A percentile compares a stretch with the other conserved stretches of the same genome.
phyloP scores from a whole-genome alignment of 1,140 invertebrate species.

The Homarus americanus region DNA sequence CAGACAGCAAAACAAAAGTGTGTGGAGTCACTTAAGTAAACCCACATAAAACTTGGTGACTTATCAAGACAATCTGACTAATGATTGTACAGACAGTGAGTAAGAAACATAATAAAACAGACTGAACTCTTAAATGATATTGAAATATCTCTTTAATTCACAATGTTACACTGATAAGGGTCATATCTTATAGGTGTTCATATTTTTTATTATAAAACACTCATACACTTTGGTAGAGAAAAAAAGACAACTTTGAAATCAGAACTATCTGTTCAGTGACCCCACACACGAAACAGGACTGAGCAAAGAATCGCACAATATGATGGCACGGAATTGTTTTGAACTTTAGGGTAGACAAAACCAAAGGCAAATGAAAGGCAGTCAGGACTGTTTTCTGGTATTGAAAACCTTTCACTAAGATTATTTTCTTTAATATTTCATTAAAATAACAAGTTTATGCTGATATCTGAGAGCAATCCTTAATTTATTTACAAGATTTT shows the following conservation, averaged over 20 bases:
- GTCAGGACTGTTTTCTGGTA: neutral
- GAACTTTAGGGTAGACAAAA: slow-evolving; percentile 55
- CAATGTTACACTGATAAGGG: too few relatives aligned
- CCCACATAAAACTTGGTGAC: neutral
- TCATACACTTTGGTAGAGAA: too few relatives aligned
- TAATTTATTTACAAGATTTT: neutral
- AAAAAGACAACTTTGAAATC: neutral
- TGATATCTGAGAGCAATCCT: neutral
- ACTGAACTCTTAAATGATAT: neutral
- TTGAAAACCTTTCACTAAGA: neutral
- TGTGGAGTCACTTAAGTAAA: neutral
- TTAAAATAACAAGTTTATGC: neutral
- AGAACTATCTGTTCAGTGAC: neutral
- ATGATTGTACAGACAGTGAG: neutral
- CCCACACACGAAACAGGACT: slow-evolving; percentile 6
- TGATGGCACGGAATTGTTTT: slow-evolving; percentile 60
- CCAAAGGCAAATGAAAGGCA: slow-evolving; percentile 29
- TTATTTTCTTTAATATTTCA: neutral
- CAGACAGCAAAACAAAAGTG: neutral
- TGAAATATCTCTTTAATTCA: too few relatives aligned
- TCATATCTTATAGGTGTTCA: too few relatives aligned
- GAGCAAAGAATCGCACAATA: slow-evolving; percentile 50
- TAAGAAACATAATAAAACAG: neutral
- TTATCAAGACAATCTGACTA: neutral
- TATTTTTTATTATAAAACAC: too few relatives aligned